Conservation (phyloP, 2,888 invertebrate genomes). For the Rutpela maculata region DNA sequence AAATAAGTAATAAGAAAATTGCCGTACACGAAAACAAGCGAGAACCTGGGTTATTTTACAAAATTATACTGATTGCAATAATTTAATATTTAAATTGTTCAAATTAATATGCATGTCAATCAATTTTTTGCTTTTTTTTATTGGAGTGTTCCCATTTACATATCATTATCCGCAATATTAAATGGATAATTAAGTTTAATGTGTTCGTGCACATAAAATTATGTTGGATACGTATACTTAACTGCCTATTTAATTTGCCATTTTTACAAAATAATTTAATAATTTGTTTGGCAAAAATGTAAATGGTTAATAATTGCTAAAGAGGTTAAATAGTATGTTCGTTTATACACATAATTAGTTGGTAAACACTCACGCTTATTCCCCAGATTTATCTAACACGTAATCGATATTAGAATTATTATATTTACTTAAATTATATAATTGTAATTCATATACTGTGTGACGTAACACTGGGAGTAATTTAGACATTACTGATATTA, state of each 20-base stretch:
- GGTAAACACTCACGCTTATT: background rate
- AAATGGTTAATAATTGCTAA: slow-evolving; percentile 5
- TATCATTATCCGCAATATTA: slow-evolving; percentile 49
- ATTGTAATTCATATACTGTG: too few relatives aligned
- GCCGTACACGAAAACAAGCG: slow-evolving; percentile 40
- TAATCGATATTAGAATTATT: too few relatives aligned
- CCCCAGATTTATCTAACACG: background rate
- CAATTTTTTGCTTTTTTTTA: slow-evolving; percentile 46
- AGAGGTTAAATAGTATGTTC: background rate
- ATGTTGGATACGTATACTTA: slow-evolving; percentile 18
- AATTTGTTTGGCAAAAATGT: slow-evolving; percentile 24
- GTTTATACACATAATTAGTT: background rate
- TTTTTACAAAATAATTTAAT: slow-evolving; percentile 23
- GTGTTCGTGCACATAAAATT: slow-evolving; percentile 35
- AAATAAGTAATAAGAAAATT: slow-evolving; percentile 38
- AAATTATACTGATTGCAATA: slow-evolving; percentile 55
- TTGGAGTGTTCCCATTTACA: slow-evolving; percentile 46
- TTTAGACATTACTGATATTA: too few relatives aligned
- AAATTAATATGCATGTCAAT: slow-evolving; percentile 57
- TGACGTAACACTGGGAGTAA: too few relatives aligned
- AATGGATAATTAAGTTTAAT: slow-evolving; percentile 43
- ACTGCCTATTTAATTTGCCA: slow-evolving; percentile 14
- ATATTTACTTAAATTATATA: too few relatives aligned
- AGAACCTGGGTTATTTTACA: slow-evolving; percentile 41
- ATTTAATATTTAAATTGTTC: slow-evolving; percentile 54